Evolutionary conservation across 2,113 vertebrate genomes (phyloP).

Genomic region (Leucosticte australis): DNA sequence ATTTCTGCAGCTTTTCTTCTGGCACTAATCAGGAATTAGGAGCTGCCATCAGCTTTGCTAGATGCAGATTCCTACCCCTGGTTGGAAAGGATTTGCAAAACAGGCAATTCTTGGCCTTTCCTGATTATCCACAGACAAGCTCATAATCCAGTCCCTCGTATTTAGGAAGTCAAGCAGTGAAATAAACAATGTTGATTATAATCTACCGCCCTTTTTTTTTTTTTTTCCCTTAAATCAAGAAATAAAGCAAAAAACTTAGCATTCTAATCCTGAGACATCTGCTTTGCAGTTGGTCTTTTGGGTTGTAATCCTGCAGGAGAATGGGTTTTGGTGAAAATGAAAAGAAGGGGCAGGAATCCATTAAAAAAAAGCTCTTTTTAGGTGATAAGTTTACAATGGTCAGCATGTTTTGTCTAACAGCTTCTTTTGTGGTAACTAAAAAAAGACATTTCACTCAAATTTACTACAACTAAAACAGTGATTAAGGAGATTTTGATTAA

Average conservation of each 20-base stretch:
- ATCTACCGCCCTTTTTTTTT: slow-evolving; percentile 76
- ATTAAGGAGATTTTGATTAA: slow-evolving; percentile 52
- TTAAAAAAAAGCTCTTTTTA: not conserved
- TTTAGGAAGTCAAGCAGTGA: slow-evolving; percentile 87
- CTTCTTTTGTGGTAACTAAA: slow-evolving; percentile 72
- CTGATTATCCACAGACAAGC: slow-evolving; percentile 86
- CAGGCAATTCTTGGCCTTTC: slow-evolving; percentile 84
- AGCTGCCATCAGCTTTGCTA: slow-evolving; percentile 78
- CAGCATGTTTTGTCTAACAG: slow-evolving; percentile 71
- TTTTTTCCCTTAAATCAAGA: not conserved
- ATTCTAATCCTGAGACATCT: slow-evolving; percentile 74
- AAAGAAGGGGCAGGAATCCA: not conserved
- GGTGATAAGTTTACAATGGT: slow-evolving; percentile 67
- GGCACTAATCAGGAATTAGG: slow-evolving; percentile 85
- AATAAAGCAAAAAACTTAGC: not conserved
- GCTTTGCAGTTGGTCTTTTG: slow-evolving; percentile 54
- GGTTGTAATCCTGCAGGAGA: not conserved
- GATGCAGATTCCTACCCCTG: slow-evolving; percentile 56
- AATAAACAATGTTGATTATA: slow-evolving; percentile 90
- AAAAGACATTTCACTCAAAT: slow-evolving; percentile 73
- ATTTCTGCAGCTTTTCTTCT: slow-evolving; percentile 80
- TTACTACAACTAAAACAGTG: slow-evolving; percentile 74
- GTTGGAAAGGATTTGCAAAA: slow-evolving; percentile 80
- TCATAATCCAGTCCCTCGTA: slow-evolving; percentile 83
- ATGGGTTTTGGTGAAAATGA: not conserved